Evolutionary conservation across 2,113 vertebrate genomes (phyloP).

Genomic region (Poeciliopsis turrubarensis): DNA sequence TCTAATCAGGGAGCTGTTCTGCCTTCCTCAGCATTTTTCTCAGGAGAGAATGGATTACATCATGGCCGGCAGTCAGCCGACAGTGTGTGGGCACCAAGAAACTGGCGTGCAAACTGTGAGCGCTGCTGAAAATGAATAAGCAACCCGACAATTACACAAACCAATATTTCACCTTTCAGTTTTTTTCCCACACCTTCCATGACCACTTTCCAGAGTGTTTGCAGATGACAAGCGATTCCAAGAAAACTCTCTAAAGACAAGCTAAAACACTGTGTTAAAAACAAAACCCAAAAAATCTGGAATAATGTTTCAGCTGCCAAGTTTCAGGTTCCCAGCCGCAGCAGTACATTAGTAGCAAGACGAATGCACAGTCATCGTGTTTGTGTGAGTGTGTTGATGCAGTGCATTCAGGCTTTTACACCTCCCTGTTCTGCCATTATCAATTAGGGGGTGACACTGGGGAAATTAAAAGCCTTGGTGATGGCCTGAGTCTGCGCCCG

Average conservation of each 20-base stretch:
- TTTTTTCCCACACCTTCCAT: background rate
- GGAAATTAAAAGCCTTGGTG: constrained; percentile 66
- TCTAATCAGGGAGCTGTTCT: constrained; percentile 37
- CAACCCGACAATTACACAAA: background rate
- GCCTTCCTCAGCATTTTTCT: constrained; percentile 61
- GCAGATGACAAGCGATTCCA: constrained; percentile 37
- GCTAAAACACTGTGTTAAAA: constrained; percentile 5
- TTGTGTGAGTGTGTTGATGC: constrained; percentile 2
- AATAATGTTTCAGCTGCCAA: constrained; percentile 18
- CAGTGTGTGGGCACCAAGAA: constrained; percentile 30
- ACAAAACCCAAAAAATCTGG: constrained; percentile 3
- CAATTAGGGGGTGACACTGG: constrained; percentile 47
- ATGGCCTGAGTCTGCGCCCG: constrained; percentile 31
- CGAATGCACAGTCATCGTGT: constrained; percentile 26
- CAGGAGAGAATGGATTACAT: constrained; percentile 58
- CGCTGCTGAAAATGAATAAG: constrained; percentile 2
- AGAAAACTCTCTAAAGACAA: constrained; percentile 24
- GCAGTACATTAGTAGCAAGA: constrained; percentile 31
- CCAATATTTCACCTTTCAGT: background rate
- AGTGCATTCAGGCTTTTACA: constrained; percentile 32
- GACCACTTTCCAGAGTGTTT: background rate
- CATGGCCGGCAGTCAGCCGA: constrained; percentile 48
- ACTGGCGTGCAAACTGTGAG: constrained; percentile 31
- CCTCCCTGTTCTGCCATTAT: constrained; percentile 28
- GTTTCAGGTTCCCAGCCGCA: constrained; percentile 18